Evolutionary conservation across 2,888 invertebrate species (phyloP).

Genomic region (Drosophila longiperda): DNA sequence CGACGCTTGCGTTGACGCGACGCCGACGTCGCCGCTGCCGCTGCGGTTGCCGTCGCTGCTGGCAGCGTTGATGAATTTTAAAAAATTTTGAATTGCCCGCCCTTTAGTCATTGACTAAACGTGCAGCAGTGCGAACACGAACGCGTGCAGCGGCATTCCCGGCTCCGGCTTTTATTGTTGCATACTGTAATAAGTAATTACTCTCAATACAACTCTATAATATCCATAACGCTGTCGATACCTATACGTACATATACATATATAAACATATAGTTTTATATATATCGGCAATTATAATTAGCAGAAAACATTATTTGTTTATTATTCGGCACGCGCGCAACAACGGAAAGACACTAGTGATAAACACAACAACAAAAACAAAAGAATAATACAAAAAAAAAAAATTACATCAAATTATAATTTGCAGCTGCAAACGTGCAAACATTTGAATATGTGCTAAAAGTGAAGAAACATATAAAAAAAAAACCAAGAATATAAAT

Average conservation of each 20-base stretch:
- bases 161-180: slow-evolving; percentile 51
- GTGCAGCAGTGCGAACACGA: slow-evolving; percentile 82
- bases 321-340: slow-evolving; percentile 67
- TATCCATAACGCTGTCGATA: slow-evolving; percentile 18
- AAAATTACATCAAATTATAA: slow-evolving; percentile 30
- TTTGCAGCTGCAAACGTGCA: slow-evolving; percentile 55
- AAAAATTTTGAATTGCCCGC: slow-evolving; percentile 84
- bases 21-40: slow-evolving; percentile 40
- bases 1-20: slow-evolving; percentile 53
- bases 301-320: slow-evolving; percentile 38
- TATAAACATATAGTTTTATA: background rate
- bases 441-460: slow-evolving; percentile 64
- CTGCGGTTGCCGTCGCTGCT: slow-evolving; percentile 38
- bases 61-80: slow-evolving; percentile 80
- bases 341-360: slow-evolving; percentile 45
- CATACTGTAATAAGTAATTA: slow-evolving; percentile 28
- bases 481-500: slow-evolving; percentile 20
- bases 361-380: slow-evolving; percentile 27
- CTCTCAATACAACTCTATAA: slow-evolving; percentile 8
- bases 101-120: slow-evolving; percentile 84
- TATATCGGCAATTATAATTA: slow-evolving; percentile 42
- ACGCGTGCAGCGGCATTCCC: slow-evolving; percentile 71
- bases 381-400: slow-evolving; percentile 15
- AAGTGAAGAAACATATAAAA: slow-evolving; percentile 36
- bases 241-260: slow-evolving; percentile 1